phyloP scores from a whole-genome alignment of 1,140 invertebrate species.

The Steinernema khuongi region DNA sequence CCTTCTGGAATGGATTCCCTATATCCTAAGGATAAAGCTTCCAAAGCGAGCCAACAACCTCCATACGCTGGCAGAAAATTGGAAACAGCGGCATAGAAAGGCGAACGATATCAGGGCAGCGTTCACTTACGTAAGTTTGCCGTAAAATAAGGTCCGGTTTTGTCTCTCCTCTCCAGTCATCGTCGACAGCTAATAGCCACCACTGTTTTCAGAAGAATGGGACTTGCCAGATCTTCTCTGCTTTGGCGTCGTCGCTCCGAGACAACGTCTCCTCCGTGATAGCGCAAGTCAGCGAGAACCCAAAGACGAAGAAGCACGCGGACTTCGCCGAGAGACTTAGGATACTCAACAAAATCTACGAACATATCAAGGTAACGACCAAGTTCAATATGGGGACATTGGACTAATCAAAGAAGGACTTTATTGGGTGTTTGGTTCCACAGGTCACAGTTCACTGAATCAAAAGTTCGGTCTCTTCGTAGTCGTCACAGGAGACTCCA shows the following conservation, averaged over 20 bases:
- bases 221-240: slow-evolving; percentile 26
- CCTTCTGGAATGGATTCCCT: slow-evolving; percentile 44
- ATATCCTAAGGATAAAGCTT: slow-evolving; percentile 41
- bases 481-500: neutral
- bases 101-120: slow-evolving; percentile 26
- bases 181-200: neutral
- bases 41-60: slow-evolving; percentile 37
- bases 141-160: neutral
- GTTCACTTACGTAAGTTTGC: slow-evolving; percentile 32
- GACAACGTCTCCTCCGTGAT: slow-evolving; percentile 33
- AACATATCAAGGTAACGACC: slow-evolving; percentile 37
- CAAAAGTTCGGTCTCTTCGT: no score
- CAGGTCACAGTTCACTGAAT: no score
- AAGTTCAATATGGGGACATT: neutral
- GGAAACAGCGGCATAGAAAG: slow-evolving; percentile 30
- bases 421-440: no score
- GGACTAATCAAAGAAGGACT: neutral
- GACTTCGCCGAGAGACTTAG: slow-evolving; percentile 25
- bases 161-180: neutral
- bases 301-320: slow-evolving; percentile 19
- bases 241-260: slow-evolving; percentile 25
- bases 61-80: slow-evolving; percentile 37
- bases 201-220: slow-evolving; percentile 21
- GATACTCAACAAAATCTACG: slow-evolving; percentile 36
- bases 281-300: slow-evolving; percentile 19